phyloP scores from a whole-genome alignment of 2,797 vertebrate species.

The Crenichthys baileyi region DNA sequence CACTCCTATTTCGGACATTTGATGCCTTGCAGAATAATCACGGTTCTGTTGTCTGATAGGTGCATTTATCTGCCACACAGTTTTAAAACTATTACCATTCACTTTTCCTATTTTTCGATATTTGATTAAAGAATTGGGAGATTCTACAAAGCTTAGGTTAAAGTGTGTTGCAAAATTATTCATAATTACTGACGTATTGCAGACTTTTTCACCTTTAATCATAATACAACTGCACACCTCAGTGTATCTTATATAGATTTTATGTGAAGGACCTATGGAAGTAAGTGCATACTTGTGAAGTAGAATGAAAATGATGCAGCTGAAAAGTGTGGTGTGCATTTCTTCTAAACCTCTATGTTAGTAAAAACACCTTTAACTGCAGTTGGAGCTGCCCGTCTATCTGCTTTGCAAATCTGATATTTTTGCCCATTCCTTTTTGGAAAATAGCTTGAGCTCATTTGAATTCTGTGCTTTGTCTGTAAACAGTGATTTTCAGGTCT shows the following conservation, averaged over 20 bases:
- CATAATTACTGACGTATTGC: background rate
- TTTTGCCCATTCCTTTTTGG: no score
- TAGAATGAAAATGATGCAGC: background rate
- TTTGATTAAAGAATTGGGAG: background rate
- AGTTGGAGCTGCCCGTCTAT: no score
- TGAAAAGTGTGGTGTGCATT: background rate
- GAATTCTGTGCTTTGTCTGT: no score
- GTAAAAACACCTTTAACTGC: no score
- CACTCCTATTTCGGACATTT: constrained; percentile 5
- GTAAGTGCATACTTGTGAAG: background rate
- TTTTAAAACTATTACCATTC: background rate
- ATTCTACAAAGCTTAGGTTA: no score
- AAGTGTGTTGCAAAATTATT: background rate
- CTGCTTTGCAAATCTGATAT: no score
- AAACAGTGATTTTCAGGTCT: no score
- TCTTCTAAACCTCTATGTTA: no score
- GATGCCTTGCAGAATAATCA: background rate
- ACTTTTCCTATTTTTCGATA: background rate
- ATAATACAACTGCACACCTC: background rate
- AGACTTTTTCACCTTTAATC: background rate
- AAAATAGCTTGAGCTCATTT: no score
- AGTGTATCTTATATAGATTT: background rate
- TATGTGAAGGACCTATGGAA: background rate
- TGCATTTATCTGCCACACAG: background rate
- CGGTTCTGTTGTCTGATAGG: constrained; percentile 4